These are phyloP conservation scores for Hetaerina americana DNA, from an alignment of 1,140 invertebrate genomes.

Conservation along the genomic window DNA sequence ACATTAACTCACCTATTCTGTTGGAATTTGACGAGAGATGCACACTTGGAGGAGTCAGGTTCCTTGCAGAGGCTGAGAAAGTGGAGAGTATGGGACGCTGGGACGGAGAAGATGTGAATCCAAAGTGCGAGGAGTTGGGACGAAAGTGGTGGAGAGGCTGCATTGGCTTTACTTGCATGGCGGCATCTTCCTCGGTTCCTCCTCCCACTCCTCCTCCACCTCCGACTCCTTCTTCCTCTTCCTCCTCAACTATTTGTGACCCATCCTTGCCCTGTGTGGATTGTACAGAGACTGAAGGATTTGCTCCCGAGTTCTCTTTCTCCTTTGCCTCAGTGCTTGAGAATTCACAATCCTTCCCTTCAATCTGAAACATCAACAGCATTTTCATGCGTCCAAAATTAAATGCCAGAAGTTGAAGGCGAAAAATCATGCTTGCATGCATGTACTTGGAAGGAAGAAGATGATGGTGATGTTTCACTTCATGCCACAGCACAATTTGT, in stretches of 20 bases:
- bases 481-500: no score
- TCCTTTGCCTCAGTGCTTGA: background rate
- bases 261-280: background rate
- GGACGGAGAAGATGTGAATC: background rate
- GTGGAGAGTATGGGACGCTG: background rate
- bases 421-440: no score
- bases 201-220: constrained; percentile 26
- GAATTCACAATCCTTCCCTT: background rate
- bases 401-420: no score
- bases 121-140: background rate
- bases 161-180: constrained; percentile 84
- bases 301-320: background rate
- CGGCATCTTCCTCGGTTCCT: constrained; percentile 61
- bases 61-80: background rate
- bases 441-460: no score
- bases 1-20: background rate
- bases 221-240: constrained; percentile 25
- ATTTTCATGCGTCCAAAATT: background rate
- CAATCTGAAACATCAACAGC: background rate
- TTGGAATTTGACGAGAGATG: background rate
- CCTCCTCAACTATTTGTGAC: constrained; percentile 19
- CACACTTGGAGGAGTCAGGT: background rate
- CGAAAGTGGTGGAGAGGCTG: constrained; percentile 45
- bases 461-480: no score
- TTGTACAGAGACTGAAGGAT: background rate